Evolutionary conservation across 2,888 invertebrate genomes (phyloP).

Genomic region (Adelphocoris suturalis): DNA sequence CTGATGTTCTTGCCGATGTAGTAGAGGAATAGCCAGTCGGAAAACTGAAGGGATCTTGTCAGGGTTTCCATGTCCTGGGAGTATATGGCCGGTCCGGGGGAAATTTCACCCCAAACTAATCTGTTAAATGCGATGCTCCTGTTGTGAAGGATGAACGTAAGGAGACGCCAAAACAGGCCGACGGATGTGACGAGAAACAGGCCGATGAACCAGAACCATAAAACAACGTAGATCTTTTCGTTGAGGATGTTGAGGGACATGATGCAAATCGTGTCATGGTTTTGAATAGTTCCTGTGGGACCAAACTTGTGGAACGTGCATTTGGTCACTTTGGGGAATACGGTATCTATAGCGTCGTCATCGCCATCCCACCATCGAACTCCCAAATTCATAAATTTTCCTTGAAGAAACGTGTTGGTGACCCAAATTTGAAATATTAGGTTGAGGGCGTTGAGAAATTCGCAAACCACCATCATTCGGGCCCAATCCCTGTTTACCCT

Average conservation of each 20-base stretch:
- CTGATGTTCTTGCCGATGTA: constrained; percentile 93
- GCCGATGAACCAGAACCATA: constrained; percentile 93
- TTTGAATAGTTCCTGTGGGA: constrained; percentile 90
- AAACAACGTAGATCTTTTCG: constrained; percentile 91
- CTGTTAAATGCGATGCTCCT: constrained; percentile 78
- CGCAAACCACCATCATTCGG: constrained; percentile 86
- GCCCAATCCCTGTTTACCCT: constrained; percentile 90
- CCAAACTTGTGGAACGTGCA: constrained; percentile 94
- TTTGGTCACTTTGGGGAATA: constrained; percentile 94
- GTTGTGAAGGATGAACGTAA: constrained; percentile 86
- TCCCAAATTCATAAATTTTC: constrained; percentile 87
- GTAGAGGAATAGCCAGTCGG: constrained; percentile 95
- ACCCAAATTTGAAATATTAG: constrained; percentile 88
- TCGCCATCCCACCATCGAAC: constrained; percentile 87
- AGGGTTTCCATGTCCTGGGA: constrained; percentile 88
- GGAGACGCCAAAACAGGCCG: constrained; percentile 87
- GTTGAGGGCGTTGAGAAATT: constrained; percentile 89
- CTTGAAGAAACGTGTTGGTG: constrained; percentile 87
- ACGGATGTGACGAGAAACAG: constrained; percentile 85
- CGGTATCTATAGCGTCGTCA: constrained; percentile 89
- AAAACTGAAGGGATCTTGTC: constrained; percentile 89
- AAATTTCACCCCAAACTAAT: constrained; percentile 89
- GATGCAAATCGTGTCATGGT: constrained; percentile 92
- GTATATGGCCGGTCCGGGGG: constrained; percentile 88
- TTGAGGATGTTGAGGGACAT: constrained; percentile 95